phyloP scores from a whole-genome alignment of 2,797 vertebrate genomes.

The Chromobotia macracanthus region DNA sequence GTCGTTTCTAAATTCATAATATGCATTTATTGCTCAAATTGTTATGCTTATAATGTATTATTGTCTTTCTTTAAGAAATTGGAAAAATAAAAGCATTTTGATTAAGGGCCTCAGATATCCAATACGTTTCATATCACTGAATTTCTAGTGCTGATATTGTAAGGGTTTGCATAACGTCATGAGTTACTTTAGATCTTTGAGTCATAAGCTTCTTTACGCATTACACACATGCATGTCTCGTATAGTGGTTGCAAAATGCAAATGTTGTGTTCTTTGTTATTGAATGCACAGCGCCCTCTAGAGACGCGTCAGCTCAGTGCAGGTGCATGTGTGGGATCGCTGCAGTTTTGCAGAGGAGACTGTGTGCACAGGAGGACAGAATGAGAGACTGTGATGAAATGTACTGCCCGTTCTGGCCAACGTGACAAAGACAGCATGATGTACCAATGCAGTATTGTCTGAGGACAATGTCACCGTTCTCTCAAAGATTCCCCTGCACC shows the following conservation, averaged over 20 bases:
- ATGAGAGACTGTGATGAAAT: constrained; percentile 42
- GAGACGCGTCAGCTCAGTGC: constrained; percentile 11
- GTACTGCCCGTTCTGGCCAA: constrained; percentile 40
- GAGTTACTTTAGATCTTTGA: not conserved
- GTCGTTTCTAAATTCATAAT: no score
- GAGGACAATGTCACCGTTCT: constrained; percentile 56
- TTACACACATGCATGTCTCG: not conserved
- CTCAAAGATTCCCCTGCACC: constrained; percentile 24
- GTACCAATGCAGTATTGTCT: constrained; percentile 49
- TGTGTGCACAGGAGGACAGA: constrained; percentile 38
- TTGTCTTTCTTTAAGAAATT: no score
- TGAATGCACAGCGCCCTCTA: constrained; percentile 60
- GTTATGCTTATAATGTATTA: no score
- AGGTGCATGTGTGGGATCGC: constrained; percentile 5
- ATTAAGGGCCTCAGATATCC: no score
- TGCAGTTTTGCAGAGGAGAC: constrained; percentile 9
- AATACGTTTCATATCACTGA: not conserved
- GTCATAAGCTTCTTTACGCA: not conserved
- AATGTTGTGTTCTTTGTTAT: not conserved
- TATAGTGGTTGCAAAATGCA: not conserved
- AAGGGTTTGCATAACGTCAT: not conserved
- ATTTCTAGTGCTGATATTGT: not conserved
- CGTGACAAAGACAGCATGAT: constrained; percentile 47
- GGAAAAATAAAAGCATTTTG: not conserved
- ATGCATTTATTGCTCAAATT: no score